These are phyloP conservation scores for Xiphias gladius DNA, from an alignment of 2,113 vertebrate species.

Conservation along the genomic window DNA sequence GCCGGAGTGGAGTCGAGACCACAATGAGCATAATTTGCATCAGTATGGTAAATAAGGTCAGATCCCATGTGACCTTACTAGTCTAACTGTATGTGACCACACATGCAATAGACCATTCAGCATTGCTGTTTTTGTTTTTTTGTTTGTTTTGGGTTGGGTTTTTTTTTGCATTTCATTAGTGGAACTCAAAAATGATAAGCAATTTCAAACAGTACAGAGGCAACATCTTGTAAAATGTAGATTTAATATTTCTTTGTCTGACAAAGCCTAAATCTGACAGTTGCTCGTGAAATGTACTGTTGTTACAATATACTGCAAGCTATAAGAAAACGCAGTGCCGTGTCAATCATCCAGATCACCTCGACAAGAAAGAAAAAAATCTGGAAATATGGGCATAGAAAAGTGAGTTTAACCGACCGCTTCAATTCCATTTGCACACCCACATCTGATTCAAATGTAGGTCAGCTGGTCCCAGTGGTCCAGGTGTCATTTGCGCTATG, in stretches of 20 bases:
- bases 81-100: background rate
- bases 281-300: background rate
- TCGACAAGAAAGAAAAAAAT: slow-evolving; percentile 17
- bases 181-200: background rate
- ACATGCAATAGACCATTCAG: background rate
- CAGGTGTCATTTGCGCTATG: slow-evolving; percentile 51
- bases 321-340: background rate
- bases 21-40: background rate
- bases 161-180: background rate
- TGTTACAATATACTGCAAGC: slow-evolving; percentile 8
- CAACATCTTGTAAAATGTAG: background rate
- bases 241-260: no score
- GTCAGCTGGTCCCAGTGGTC: slow-evolving; percentile 55
- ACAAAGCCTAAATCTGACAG: background rate
- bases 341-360: slow-evolving; percentile 22
- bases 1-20: background rate
- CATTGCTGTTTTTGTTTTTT: background rate
- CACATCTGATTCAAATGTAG: slow-evolving; percentile 56
- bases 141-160: no score
- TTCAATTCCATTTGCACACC: slow-evolving; percentile 34
- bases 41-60: slow-evolving; percentile 3
- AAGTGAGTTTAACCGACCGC: slow-evolving; percentile 1
- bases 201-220: background rate
- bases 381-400: background rate
- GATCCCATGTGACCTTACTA: background rate